These are phyloP conservation scores for Brachylomia viminalis DNA, from an alignment of 2,888 invertebrate species.

Conservation along the genomic window DNA sequence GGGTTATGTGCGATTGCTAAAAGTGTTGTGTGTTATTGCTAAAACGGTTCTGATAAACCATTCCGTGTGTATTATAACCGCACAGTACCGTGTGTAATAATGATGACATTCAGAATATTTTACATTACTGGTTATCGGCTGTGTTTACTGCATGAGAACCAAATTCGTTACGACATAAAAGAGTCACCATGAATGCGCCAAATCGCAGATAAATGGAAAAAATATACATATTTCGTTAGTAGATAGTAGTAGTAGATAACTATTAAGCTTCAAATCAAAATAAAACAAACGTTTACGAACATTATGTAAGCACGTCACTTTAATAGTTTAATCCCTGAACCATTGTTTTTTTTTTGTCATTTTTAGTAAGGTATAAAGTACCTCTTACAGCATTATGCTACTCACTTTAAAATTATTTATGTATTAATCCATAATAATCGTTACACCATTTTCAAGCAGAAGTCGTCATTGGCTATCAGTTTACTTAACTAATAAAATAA, in stretches of 20 bases:
- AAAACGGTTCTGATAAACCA: not conserved
- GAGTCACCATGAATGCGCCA: not conserved
- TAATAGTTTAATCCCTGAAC: conserved; percentile 32
- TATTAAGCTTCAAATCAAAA: not conserved
- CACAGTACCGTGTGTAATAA: not conserved
- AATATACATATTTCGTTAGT: not conserved
- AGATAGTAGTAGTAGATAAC: not conserved
- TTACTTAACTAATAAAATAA: not conserved
- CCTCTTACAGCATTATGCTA: not conserved
- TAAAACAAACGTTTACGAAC: conserved; percentile 15
- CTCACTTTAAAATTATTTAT: not conserved
- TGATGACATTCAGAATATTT: not conserved
- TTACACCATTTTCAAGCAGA: conserved; percentile 32
- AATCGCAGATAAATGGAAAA: too few relatives aligned
- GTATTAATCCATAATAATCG: not conserved
- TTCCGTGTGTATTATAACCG: not conserved
- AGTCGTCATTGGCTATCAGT: conserved; percentile 20
- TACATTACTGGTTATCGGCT: not conserved
- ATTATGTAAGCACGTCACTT: not conserved
- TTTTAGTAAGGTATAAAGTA: not conserved
- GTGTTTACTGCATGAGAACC: not conserved
- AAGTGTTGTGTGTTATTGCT: too few relatives aligned
- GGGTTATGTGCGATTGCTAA: too few relatives aligned
- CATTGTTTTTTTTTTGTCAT: conserved; percentile 10
- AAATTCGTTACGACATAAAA: not conserved